Percentiles rank a stretch among this genome's conserved stretches.
phyloP scores from a whole-genome alignment of 1,140 invertebrate species.

The Brachionus paranguensis region DNA sequence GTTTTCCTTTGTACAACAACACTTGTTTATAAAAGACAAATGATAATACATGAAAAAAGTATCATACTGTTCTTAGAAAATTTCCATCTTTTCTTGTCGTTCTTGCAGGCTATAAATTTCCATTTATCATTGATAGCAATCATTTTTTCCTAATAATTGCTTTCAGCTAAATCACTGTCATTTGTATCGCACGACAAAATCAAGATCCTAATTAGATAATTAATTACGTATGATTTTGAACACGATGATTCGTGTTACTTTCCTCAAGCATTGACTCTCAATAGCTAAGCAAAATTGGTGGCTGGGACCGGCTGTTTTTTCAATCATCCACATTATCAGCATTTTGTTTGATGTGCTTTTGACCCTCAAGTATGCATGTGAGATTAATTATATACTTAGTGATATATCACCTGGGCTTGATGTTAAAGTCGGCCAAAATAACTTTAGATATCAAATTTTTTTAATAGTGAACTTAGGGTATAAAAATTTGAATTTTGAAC shows the following conservation, averaged over 20 bases:
- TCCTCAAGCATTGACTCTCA: background rate
- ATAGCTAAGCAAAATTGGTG: background rate
- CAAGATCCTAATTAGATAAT: background rate
- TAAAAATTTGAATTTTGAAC: too few relatives aligned
- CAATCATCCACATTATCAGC: background rate
- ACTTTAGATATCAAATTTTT: background rate
- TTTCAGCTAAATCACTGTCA: background rate
- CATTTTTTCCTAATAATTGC: background rate
- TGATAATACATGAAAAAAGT: background rate
- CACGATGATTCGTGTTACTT: background rate
- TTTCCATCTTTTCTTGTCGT: background rate
- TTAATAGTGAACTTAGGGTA: too few relatives aligned
- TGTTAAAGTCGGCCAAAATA: background rate
- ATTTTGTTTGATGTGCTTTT: background rate
- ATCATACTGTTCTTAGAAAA: background rate
- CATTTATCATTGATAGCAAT: background rate
- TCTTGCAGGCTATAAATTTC: background rate
- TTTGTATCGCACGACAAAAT: background rate
- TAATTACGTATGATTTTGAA: background rate
- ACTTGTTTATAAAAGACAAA: constrained; percentile 1
- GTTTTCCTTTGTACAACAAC: background rate
- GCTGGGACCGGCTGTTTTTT: background rate
- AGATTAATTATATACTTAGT: background rate
- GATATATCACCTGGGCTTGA: background rate
- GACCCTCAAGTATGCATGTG: background rate